phyloP scores from a whole-genome alignment of 2,113 vertebrate species.

The Eretmochelys imbricata region DNA sequence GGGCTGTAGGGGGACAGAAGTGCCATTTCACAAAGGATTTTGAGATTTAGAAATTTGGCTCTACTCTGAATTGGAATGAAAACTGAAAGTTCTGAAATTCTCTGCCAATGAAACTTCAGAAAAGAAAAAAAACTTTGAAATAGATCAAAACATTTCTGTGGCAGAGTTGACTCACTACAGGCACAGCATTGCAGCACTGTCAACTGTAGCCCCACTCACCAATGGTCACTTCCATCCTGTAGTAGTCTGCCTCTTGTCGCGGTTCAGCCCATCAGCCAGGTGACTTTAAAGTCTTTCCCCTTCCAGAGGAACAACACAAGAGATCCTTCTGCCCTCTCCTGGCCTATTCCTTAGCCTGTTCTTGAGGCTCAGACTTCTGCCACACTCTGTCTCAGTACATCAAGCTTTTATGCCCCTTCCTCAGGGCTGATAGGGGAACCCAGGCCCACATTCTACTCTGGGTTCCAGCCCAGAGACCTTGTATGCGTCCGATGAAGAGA shows the following conservation, averaged over 20 bases:
- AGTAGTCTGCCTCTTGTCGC: background rate
- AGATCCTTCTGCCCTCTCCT: background rate
- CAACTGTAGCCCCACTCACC: background rate
- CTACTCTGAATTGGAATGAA: background rate
- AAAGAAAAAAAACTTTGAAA: background rate
- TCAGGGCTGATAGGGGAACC: background rate
- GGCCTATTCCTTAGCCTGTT: background rate
- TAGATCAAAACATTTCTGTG: no score
- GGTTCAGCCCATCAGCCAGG: background rate
- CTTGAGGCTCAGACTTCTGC: background rate
- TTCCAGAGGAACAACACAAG: background rate
- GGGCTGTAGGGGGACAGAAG: background rate
- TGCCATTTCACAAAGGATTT: background rate
- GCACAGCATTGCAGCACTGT: background rate
- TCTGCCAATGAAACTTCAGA: background rate
- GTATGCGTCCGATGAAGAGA: no score
- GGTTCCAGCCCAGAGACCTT: background rate
- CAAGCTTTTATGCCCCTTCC: background rate
- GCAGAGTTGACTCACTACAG: background rate
- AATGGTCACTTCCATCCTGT: background rate
- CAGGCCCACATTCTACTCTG: background rate
- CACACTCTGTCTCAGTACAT: background rate
- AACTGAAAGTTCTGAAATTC: background rate
- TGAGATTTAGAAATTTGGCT: background rate
- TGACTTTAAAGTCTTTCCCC: background rate